Conservation (phyloP, 2,888 invertebrate genomes). For the Orthosia cruda region DNA sequence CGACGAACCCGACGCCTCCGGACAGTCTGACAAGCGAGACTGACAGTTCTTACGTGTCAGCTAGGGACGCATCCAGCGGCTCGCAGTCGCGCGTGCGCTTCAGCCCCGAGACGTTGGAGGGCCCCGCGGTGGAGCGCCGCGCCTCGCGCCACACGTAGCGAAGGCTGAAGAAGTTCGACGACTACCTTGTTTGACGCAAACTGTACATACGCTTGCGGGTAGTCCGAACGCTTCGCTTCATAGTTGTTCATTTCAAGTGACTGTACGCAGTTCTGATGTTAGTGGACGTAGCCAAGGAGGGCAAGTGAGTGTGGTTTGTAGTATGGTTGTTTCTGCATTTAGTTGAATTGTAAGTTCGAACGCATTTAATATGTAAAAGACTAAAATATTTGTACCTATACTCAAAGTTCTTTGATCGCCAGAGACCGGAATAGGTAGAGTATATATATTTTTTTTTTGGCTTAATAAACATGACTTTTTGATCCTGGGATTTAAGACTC, state of each 20-base stretch:
- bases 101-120: constrained; percentile 94
- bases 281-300: constrained; percentile 58
- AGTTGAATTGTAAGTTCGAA: constrained; percentile 30
- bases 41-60: constrained; percentile 97
- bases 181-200: constrained; percentile 87
- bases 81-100: constrained; percentile 95
- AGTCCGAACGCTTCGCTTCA: constrained; percentile 78
- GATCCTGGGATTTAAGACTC: too few relatives aligned
- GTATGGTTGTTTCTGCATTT: constrained; percentile 47
- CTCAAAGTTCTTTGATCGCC: constrained; percentile 15
- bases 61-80: constrained; percentile 94
- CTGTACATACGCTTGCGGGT: constrained; percentile 76
- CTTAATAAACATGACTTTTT: too few relatives aligned
- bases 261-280: constrained; percentile 55
- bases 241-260: constrained; percentile 52
- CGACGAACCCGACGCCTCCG: constrained; percentile 96
- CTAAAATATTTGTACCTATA: constrained; percentile 37
- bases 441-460: too few relatives aligned
- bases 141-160: constrained; percentile 88
- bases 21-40: constrained; percentile 96
- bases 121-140: constrained; percentile 80
- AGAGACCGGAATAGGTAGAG: too few relatives aligned
- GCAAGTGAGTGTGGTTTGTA: constrained; percentile 35
- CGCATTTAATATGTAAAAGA: constrained; percentile 46
- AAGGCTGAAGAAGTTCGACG: constrained; percentile 88